Evolutionary conservation across 2,888 invertebrate species (phyloP), one percentile per base, ranked within the genome.

Genomic region (Ellobium chinense): DNA sequence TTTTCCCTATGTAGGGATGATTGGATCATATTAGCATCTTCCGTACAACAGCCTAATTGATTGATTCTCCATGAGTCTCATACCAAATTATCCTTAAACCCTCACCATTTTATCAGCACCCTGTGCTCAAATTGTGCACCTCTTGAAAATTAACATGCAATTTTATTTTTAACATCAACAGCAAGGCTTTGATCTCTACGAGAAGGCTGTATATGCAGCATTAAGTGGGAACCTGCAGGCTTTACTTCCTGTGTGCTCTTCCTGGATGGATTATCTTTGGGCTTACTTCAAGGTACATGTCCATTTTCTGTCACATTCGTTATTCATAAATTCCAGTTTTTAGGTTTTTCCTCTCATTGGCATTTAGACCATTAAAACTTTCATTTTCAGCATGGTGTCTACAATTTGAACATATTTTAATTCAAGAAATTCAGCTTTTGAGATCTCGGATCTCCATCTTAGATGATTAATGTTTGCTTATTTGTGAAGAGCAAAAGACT

Each of bases 231-330:
- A 97, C 91, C 93, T 98, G 60, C 94, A 95, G 39, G 95, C 96
- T 7, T 92, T 98, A n/a, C 92, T 98, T 58, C 94, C 95, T 0
- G 95, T 96, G 18, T 96, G 97, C 83, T 84, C 94, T n/a, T 95
- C 95, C 36, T 99, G 98, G 98, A 96, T 97, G 89, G 98, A 99
- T 92, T 94, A 96, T 83, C 93, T 98, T 36, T 99, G 98, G 98
- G 96, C 97, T 0, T 96, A 97, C 92, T 94, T 97, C 82, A 90
- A 88, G 76, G 89, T 96, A 0, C 21, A 34, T 18, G 27, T 60
- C 60, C n/a, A 14, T 60, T 9, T 60, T 60, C 9, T 46, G 7
- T 46, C 18, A 18, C 46, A 7, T 46, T 46, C 9, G 9, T 46
- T 46, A 46, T 46, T 46, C 9, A 18, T 46, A 46, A 46, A n/a